A percentile compares a stretch with the other conserved stretches of the same genome.
phyloP scores from a whole-genome alignment of 1,140 invertebrate species.

The Bombus cullumanus region DNA sequence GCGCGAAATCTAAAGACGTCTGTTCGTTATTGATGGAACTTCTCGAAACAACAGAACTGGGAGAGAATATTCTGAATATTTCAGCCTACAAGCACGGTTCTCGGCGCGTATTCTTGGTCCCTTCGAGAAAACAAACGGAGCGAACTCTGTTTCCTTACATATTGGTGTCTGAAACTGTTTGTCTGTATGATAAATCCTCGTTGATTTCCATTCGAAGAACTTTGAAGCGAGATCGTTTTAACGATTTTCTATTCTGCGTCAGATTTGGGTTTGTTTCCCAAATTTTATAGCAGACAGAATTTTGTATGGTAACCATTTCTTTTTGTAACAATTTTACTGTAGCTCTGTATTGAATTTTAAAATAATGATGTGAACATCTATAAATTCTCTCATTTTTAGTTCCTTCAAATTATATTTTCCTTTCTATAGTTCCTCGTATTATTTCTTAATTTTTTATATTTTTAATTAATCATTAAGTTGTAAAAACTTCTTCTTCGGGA shows the following conservation, averaged over 20 bases:
- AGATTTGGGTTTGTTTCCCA: neutral
- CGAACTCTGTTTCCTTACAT: neutral
- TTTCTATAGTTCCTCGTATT: neutral
- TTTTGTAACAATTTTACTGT: neutral
- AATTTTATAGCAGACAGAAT: neutral
- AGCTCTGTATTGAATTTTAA: too few relatives aligned
- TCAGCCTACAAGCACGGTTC: neutral
- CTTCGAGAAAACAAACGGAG: neutral
- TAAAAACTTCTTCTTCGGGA: neutral
- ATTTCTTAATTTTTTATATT: too few relatives aligned
- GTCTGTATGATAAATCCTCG: neutral
- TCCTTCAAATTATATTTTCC: neutral
- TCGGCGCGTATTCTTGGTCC: neutral
- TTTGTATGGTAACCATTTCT: neutral
- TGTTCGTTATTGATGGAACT: neutral
- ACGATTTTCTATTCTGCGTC: neutral
- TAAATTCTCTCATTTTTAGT: neutral
- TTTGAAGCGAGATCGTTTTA: too few relatives aligned
- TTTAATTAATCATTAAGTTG: neutral
- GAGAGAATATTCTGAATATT: conserved; percentile 8
- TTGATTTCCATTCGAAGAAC: neutral
- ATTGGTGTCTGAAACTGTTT: neutral
- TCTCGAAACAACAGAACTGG: neutral
- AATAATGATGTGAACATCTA: too few relatives aligned
- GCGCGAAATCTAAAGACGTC: neutral